Evolutionary conservation across 2,888 invertebrate genomes (phyloP).

Genomic region (Drosophila algonquin): DNA sequence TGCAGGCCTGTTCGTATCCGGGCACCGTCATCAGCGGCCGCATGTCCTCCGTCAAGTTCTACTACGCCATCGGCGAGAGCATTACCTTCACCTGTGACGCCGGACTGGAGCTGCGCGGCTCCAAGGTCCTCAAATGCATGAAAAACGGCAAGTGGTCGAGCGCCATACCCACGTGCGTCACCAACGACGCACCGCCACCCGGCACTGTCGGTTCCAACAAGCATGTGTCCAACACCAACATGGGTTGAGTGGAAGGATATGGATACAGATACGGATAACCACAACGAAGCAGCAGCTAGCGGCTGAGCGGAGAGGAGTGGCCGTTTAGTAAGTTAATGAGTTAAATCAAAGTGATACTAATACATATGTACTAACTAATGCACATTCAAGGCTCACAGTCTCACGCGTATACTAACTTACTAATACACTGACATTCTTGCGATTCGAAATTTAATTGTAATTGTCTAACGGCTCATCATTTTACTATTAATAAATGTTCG

Average conservation of each 20-base stretch:
- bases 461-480: conserved; percentile 60
- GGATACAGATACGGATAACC: too few species aligned
- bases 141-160: conserved; percentile 94
- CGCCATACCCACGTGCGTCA: conserved; percentile 90
- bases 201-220: conserved; percentile 49
- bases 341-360: conserved; percentile 76
- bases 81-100: conserved; percentile 93
- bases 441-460: conserved; percentile 60
- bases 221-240: conserved; percentile 56
- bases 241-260: conserved; percentile 50
- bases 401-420: conserved; percentile 39
- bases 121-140: conserved; percentile 91
- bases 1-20: conserved; percentile 93
- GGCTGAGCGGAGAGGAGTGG: neutral
- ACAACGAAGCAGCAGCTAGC: neutral
- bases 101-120: conserved; percentile 89
- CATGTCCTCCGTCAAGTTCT: conserved; percentile 94
- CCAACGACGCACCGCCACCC: conserved; percentile 61
- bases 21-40: conserved; percentile 93
- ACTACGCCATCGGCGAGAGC: conserved; percentile 93
- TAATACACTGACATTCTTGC: conserved; percentile 58
- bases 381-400: conserved; percentile 39
- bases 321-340: conserved; percentile 24
- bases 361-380: conserved; percentile 68
- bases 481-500: conserved; percentile 63